Evolutionary conservation across 2,888 invertebrate genomes (phyloP).

Genomic region (Ypsolopha sequella): DNA sequence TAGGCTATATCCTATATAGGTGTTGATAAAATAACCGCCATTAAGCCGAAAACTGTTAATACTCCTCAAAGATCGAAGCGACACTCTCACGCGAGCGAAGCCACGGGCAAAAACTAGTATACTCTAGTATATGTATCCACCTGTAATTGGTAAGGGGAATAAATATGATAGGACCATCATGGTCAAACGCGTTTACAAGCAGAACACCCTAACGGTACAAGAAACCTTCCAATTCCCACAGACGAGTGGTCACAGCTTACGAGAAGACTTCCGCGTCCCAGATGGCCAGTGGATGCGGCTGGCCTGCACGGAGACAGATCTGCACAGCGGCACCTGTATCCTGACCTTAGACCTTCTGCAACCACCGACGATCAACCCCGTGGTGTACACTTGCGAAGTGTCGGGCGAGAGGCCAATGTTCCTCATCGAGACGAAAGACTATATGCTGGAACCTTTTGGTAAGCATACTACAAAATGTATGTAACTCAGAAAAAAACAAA

Average conservation of each 20-base stretch:
- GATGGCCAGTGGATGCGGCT: slow-evolving; percentile 23
- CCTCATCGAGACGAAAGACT: slow-evolving; percentile 23
- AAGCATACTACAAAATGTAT: too few relatives aligned
- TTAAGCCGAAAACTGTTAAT: too few relatives aligned
- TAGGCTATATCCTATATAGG: too few relatives aligned
- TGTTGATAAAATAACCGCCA: too few relatives aligned
- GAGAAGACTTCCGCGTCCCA: slow-evolving; percentile 17
- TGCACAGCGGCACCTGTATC: slow-evolving; percentile 28
- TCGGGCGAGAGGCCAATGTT: slow-evolving; percentile 53
- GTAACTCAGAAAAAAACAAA: too few relatives aligned
- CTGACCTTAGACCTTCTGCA: slow-evolving; percentile 27
- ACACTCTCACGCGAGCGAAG: neutral
- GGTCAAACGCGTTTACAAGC: too few relatives aligned
- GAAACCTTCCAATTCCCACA: slow-evolving; percentile 7
- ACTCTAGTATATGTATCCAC: too few relatives aligned
- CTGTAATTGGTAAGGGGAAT: too few relatives aligned
- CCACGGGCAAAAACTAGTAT: neutral
- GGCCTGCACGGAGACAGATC: slow-evolving; percentile 21
- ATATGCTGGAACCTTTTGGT: slow-evolving; percentile 36
- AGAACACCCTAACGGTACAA: neutral
- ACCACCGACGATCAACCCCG: slow-evolving; percentile 20
- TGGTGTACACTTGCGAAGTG: slow-evolving; percentile 39
- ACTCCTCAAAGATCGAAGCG: too few relatives aligned
- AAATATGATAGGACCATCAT: too few relatives aligned
- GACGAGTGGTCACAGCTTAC: slow-evolving; percentile 21